Percentiles rank a stretch among this genome's conserved stretches.
Conservation (phyloP, 2,113 vertebrate genomes). For the human region GRCh38 chr3:136434001-136434500, state of each 20-base stretch:
- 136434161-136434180: background rate
- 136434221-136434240: background rate
- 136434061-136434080: background rate
- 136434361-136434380: background rate
- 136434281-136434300: background rate
- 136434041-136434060: background rate
- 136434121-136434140: background rate
- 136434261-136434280: background rate
- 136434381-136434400: background rate
- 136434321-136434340: background rate
- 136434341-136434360: background rate
- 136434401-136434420: slow-evolving; percentile 27
- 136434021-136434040: background rate
- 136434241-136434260: slow-evolving; percentile 10
- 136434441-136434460: background rate
- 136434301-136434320: background rate
- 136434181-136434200: background rate
- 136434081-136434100: background rate
- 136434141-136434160: background rate
- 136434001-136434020: background rate
- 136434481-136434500: background rate
- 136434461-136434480: background rate
- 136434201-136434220: background rate
- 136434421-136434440: slow-evolving; percentile 16
- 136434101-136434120: background rate